A percentile compares a stretch with the other conserved stretches of the same genome.
phyloP scores from a whole-genome alignment of 2,113 vertebrate species.

The Ctenomys sociabilis region DNA sequence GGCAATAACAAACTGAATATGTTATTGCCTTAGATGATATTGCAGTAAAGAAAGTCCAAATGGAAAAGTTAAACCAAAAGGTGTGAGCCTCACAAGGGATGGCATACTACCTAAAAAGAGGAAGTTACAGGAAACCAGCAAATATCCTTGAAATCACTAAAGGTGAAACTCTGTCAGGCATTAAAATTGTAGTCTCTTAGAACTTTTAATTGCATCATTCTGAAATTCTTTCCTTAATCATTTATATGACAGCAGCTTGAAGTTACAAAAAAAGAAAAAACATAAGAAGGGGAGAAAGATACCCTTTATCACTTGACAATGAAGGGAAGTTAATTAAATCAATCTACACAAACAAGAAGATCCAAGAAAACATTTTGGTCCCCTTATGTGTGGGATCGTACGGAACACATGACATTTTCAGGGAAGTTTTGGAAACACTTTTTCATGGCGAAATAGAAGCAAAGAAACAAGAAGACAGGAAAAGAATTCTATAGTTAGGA shows the following conservation, averaged over 20 bases:
- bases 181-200: not conserved
- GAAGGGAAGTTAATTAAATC: not conserved
- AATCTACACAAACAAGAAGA: not conserved
- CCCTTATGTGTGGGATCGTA: not conserved
- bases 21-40: not conserved
- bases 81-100: not conserved
- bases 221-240: not conserved
- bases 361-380: not conserved
- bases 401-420: not conserved
- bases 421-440: not conserved
- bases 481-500: not conserved
- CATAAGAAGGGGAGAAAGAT: not conserved
- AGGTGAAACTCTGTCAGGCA: not conserved
- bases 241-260: not conserved
- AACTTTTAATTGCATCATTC: not conserved
- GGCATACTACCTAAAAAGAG: not conserved
- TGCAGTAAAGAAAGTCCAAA: not conserved
- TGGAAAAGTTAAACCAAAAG: not conserved
- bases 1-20: not conserved
- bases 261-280: not conserved
- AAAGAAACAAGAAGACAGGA: constrained; percentile 25
- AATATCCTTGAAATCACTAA: not conserved
- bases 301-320: not conserved
- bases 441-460: not conserved
- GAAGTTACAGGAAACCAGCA: not conserved